Conservation (phyloP, 2,888 invertebrate genomes). For the Eilema griseolum region DNA sequence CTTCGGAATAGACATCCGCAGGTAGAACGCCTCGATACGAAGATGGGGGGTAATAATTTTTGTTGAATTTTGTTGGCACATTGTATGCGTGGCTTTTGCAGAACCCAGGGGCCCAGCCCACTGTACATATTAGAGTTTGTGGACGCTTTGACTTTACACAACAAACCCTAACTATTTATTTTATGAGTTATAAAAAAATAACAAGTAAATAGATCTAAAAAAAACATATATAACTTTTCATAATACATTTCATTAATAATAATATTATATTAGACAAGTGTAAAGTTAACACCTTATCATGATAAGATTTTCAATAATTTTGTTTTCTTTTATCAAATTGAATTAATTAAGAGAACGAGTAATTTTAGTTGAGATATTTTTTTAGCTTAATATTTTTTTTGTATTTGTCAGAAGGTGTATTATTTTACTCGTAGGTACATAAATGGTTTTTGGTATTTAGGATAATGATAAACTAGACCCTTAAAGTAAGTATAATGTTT, state of each 20-base stretch:
- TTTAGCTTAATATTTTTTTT: neutral
- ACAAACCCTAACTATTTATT: no score
- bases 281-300: neutral
- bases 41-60: no score
- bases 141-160: no score
- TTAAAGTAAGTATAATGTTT: neutral
- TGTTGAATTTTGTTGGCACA: no score
- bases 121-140: no score
- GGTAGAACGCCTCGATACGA: no score
- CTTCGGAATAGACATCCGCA: no score
- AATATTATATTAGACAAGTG: neutral
- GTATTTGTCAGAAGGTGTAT: neutral
- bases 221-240: neutral
- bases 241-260: neutral
- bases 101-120: no score
- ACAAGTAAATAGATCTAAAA: no score
- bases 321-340: neutral
- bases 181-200: no score
- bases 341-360: neutral
- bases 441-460: neutral
- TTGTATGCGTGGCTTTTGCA: no score
- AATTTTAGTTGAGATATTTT: neutral
- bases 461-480: neutral
- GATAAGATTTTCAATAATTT: neutral
- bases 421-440: no score